These are phyloP conservation scores for Steromphala cineraria DNA, from an alignment of 2,888 invertebrate genomes.

Conservation along the genomic window DNA sequence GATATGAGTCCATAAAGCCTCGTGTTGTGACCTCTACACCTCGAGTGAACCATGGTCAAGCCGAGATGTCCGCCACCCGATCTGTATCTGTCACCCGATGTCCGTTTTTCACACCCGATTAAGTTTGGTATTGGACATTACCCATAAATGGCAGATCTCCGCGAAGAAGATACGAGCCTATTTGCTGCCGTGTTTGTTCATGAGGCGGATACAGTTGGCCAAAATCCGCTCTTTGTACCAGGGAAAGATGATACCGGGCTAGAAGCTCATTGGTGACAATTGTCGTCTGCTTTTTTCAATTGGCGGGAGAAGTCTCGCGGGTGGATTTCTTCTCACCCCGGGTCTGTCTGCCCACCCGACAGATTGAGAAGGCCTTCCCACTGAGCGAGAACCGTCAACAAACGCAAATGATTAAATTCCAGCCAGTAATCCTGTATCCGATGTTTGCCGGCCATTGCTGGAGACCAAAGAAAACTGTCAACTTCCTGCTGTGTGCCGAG, in stretches of 20 bases:
- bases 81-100: no score
- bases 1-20: not conserved
- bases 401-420: slow-evolving; percentile 18
- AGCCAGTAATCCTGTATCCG: not conserved
- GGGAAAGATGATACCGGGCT: not conserved
- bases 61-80: no score
- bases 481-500: not conserved
- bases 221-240: not conserved
- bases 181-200: slow-evolving; percentile 5
- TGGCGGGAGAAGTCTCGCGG: not conserved
- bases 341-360: not conserved
- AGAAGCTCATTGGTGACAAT: not conserved
- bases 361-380: not conserved
- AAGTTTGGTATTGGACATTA: no score
- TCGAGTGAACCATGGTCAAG: no score
- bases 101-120: no score
- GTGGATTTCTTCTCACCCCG: not conserved
- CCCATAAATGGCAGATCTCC: not conserved
- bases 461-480: not conserved
- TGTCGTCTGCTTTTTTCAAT: not conserved
- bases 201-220: not conserved
- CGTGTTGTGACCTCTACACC: not conserved
- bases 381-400: slow-evolving; percentile 2
- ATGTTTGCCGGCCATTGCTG: not conserved
- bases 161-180: not conserved